These are phyloP conservation scores for Pseudopipra pipra DNA, from an alignment of 2,113 vertebrate genomes.

Conservation along the genomic window DNA sequence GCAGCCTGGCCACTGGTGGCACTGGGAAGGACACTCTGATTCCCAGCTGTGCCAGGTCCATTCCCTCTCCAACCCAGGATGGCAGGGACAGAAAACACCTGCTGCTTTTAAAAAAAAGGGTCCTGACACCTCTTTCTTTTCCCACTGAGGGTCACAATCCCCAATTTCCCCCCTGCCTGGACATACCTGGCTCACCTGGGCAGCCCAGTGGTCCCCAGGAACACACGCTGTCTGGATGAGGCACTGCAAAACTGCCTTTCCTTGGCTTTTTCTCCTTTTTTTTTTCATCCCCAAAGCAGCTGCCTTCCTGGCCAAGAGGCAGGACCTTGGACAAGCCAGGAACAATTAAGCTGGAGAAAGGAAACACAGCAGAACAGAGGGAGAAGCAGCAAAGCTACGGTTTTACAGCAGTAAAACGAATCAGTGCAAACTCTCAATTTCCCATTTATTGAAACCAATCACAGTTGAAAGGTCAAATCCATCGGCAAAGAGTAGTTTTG, in stretches of 20 bases:
- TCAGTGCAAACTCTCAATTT: background rate
- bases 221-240: background rate
- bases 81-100: background rate
- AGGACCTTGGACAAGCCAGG: background rate
- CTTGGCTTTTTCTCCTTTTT: background rate
- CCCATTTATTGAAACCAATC: constrained; percentile 73
- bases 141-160: fast-evolving
- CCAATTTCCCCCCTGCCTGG: background rate
- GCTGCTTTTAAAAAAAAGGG: fast-evolving
- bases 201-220: fast-evolving
- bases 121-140: background rate
- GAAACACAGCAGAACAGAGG: fast-evolving
- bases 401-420: background rate
- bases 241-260: background rate
- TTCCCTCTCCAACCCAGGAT: background rate
- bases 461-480: constrained; percentile 70
- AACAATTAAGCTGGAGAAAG: background rate
- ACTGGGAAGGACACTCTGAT: background rate
- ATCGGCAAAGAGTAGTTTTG: constrained; percentile 39
- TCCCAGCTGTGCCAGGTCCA: background rate
- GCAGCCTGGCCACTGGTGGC: background rate
- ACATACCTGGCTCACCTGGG: fast-evolving
- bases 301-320: background rate
- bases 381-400: background rate
- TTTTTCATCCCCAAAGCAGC: background rate